These are phyloP conservation scores for Ramphastos sulfuratus DNA, from an alignment of 2,113 vertebrate species.

Conservation along the genomic window DNA sequence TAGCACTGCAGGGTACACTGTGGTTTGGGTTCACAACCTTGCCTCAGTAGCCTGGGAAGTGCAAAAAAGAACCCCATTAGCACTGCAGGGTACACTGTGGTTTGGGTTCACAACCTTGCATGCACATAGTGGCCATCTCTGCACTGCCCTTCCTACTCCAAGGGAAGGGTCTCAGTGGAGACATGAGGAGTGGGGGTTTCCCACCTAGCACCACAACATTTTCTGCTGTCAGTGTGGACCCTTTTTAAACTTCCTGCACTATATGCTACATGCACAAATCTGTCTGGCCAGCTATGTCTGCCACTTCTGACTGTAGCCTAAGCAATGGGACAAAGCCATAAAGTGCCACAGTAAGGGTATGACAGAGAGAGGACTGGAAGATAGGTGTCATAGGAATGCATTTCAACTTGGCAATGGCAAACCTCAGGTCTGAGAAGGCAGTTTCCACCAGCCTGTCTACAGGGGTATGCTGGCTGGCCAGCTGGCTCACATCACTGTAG, in stretches of 20 bases:
- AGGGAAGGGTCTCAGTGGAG: neutral
- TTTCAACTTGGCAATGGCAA: neutral
- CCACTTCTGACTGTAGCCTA: neutral
- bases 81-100: neutral
- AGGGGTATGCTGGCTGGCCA: neutral
- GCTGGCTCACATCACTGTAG: neutral
- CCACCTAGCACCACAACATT: neutral
- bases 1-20: neutral
- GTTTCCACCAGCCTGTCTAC: neutral
- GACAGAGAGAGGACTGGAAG: neutral
- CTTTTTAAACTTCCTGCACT: neutral
- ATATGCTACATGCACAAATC: neutral
- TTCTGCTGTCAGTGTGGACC: neutral
- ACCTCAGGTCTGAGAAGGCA: neutral
- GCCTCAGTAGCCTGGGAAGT: constrained; percentile 82
- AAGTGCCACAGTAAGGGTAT: neutral
- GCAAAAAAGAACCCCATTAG: neutral
- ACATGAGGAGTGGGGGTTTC: neutral
- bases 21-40: neutral
- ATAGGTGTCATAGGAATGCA: fast-evolving
- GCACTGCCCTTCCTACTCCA: neutral
- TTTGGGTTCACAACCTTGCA: neutral
- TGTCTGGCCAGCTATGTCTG: neutral
- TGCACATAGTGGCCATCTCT: neutral
- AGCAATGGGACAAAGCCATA: neutral